Conservation (phyloP, 2,113 vertebrate genomes). For the Formicarius rufipectus region DNA sequence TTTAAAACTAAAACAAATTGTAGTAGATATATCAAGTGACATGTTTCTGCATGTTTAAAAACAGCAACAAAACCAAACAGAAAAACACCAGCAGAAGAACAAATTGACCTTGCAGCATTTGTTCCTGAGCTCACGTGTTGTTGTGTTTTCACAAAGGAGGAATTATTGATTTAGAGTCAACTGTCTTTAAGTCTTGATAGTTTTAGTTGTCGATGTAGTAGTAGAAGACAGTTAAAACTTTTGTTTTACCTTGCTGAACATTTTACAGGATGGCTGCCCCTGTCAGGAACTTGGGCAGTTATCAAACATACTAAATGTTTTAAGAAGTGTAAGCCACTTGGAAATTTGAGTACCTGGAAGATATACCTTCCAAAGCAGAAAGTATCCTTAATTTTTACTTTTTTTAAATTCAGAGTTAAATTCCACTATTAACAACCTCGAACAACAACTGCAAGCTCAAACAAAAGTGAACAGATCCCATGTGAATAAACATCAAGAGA, state of each 20-base stretch:
- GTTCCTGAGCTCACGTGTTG: background rate
- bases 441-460: conserved; percentile 80
- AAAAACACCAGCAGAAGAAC: background rate
- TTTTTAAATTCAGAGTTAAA: conserved; percentile 78
- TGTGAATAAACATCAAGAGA: conserved; percentile 78
- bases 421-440: conserved; percentile 78
- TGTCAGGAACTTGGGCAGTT: background rate
- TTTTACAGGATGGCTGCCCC: background rate
- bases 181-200: background rate
- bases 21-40: background rate
- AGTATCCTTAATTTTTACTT: background rate
- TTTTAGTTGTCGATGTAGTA: background rate
- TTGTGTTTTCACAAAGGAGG: background rate
- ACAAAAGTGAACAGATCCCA: conserved; percentile 80
- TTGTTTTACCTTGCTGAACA: background rate
- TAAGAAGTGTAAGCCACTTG: background rate
- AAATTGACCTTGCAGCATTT: background rate
- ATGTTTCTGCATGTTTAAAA: background rate
- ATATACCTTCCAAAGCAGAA: background rate
- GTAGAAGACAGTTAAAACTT: background rate
- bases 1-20: background rate
- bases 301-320: background rate
- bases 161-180: background rate
- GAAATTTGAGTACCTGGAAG: background rate
- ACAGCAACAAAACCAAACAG: background rate